Conservation (phyloP, 2,113 vertebrate species). For the Nannobrachium achirus region DNA sequence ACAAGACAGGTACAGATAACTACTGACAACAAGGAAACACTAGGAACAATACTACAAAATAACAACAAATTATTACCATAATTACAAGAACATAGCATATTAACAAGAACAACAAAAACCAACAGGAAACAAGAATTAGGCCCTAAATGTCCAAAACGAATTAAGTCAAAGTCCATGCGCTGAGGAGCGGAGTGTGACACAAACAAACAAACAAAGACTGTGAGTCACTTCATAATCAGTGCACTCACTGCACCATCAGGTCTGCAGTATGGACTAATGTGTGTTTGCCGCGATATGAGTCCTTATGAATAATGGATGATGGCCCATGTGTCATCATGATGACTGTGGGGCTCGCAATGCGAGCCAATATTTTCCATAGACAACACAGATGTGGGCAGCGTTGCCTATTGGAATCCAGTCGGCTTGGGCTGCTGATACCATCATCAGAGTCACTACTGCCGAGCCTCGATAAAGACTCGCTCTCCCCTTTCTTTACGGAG, state of each 20-base stretch:
- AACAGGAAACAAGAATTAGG: too few relatives aligned
- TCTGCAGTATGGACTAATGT: conserved; percentile 58
- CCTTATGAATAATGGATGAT: conserved; percentile 66
- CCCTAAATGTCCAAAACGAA: too few relatives aligned
- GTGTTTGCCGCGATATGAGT: conserved; percentile 53
- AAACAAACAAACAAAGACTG: too few relatives aligned
- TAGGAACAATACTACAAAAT: too few relatives aligned
- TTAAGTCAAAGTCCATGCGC: too few relatives aligned
- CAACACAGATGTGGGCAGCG: conserved; percentile 63
- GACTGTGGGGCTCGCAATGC: conserved; percentile 59
- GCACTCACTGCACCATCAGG: conserved; percentile 52
- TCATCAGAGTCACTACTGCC: conserved; percentile 69
- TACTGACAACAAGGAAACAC: too few relatives aligned
- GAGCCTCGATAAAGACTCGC: conserved; percentile 65
- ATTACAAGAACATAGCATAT: too few relatives aligned
- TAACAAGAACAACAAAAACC: too few relatives aligned
- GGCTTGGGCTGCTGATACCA: conserved; percentile 67
- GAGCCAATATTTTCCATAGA: conserved; percentile 70
- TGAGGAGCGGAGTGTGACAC: too few relatives aligned
- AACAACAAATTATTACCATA: too few relatives aligned
- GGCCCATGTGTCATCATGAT: conserved; percentile 60
- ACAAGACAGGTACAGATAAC: too few relatives aligned
- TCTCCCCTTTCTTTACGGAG: conserved; percentile 49
- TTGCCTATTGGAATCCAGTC: conserved; percentile 79
- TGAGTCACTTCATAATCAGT: conserved; percentile 54